phyloP scores from a whole-genome alignment of 1,140 invertebrate species.

The Bombus turneri region DNA sequence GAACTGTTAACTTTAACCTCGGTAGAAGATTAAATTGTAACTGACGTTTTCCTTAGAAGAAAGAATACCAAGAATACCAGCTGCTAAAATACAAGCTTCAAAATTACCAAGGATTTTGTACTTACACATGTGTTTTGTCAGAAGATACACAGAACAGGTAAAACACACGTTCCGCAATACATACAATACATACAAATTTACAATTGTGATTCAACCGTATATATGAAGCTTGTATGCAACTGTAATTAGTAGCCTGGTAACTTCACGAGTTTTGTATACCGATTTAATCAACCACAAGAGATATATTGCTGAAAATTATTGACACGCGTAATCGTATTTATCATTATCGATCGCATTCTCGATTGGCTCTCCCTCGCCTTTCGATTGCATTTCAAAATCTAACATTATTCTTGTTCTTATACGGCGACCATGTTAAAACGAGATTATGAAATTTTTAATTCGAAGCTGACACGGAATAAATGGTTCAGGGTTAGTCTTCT shows the following conservation, averaged over 20 bases:
- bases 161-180: neutral
- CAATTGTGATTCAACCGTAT: neutral
- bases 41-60: too few species aligned
- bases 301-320: neutral
- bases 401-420: neutral
- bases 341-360: neutral
- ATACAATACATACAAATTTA: neutral
- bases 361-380: neutral
- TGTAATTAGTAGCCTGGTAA: neutral
- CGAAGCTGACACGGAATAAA: neutral
- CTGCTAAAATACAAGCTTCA: too few species aligned
- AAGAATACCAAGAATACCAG: too few species aligned
- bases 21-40: too few species aligned
- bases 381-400: neutral
- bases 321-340: neutral
- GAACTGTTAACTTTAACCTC: too few species aligned
- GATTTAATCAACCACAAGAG: neutral
- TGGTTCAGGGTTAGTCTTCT: neutral
- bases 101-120: neutral
- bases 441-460: neutral
- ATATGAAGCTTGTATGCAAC: neutral
- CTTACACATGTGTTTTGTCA: neutral
- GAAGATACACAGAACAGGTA: neutral
- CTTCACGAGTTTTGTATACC: neutral
- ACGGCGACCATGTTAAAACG: neutral